Evolutionary conservation across 1,140 invertebrate species (phyloP), one percentile per base, ranked within the genome.

Genomic region (Apis florea): DNA sequence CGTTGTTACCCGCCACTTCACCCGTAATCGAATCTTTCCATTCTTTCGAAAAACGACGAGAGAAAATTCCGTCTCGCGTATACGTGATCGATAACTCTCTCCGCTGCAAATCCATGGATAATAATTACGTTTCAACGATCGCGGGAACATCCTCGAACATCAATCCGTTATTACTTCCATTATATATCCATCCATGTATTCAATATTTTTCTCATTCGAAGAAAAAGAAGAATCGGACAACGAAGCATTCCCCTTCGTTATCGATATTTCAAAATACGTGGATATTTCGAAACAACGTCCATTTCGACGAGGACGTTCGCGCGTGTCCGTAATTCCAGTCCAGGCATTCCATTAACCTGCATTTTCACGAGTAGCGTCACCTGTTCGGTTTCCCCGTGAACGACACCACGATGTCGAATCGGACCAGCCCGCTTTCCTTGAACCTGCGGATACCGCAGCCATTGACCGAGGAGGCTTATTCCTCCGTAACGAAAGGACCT

Each of bases 361-460:
- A 91, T 90, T 90, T 90, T 90, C 87, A 71, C 72, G 85, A 86
- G 83, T n/a, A 73, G 72, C 87, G 84, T 90, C 90, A 90, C 90
- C 90, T 90, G 90, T 90, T 91, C 89, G 77, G 83, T 88, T 90
- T 82, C 83, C 79, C 79, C 84, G 76, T 68, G 76, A 73, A 83
- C 79, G 85, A 87, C 83, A 63, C 86, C 83, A 63, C 86, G 83
- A 85, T 89, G 90, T 92, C 89, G 92, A 92, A 92, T 92, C 90
- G 89, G 90, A 92, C 90, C 91, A 91, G 91, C 91, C 91, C 88
- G 90, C 88, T 93, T 93, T 93, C 92, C 92, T 92, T 93, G 92
- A 93, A 93, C 91, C 91, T 93, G 91, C 86, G 90, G 86, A 90
- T 89, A 89, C 88, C 89, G 90, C 91, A 93, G 92, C 91, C 92